These are phyloP conservation scores for Myotis lucifugus DNA, from an alignment of 2,113 vertebrate genomes.

Conservation along the genomic window DNA sequence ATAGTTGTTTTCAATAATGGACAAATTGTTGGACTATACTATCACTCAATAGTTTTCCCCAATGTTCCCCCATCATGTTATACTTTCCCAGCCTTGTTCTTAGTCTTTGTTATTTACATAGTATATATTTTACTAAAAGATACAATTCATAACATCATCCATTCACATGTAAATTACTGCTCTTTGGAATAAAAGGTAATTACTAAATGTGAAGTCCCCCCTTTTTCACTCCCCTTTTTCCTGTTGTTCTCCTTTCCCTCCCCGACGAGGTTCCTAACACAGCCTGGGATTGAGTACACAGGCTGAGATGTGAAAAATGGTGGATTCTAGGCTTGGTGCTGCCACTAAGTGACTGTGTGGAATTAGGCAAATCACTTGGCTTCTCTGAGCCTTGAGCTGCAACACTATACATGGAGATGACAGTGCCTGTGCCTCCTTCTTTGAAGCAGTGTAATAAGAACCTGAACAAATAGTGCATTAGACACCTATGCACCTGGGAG, in stretches of 20 bases:
- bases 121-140: background rate
- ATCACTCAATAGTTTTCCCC: background rate
- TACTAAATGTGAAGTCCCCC: background rate
- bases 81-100: background rate
- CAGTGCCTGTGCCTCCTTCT: background rate
- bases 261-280: background rate
- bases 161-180: background rate
- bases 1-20: background rate
- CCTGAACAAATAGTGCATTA: background rate
- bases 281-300: background rate
- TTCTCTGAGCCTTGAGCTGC: background rate
- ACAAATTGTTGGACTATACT: background rate
- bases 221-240: background rate
- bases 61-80: background rate
- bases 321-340: background rate
- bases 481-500: rapidly evolving
- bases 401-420: background rate
- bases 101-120: background rate
- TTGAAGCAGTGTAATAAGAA: background rate
- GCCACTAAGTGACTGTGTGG: background rate
- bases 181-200: background rate
- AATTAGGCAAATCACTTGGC: background rate
- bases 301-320: background rate
- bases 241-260: background rate
- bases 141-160: background rate